A percentile compares a stretch with the other conserved stretches of the same genome.
Conservation (phyloP, 1,140 invertebrate genomes). For the Eupristina koningsbergeri region DNA sequence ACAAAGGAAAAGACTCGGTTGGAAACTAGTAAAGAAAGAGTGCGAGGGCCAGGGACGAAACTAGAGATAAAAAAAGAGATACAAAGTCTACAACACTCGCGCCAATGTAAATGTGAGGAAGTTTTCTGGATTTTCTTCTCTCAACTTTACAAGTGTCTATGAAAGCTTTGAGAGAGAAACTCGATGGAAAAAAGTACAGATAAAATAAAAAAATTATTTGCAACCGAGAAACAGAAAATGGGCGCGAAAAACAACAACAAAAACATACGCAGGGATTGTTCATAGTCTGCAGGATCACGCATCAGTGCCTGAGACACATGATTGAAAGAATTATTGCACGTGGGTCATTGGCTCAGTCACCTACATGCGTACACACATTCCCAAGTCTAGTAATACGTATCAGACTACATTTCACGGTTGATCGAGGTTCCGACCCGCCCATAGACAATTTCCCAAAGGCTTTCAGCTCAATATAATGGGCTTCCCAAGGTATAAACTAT, state of each 20-base stretch:
- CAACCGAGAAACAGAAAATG: not conserved
- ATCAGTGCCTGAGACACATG: slow-evolving; percentile 2
- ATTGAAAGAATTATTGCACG: not conserved
- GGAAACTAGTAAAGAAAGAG: not conserved
- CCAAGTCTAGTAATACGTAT: slow-evolving; percentile 60
- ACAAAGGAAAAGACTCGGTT: not conserved
- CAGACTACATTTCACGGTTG: slow-evolving; percentile 67
- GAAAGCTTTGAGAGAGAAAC: not conserved
- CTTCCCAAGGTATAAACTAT: slow-evolving; percentile 57
- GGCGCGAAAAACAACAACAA: not conserved
- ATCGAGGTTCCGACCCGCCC: slow-evolving; percentile 58
- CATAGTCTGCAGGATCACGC: not conserved
- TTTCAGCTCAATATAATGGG: slow-evolving; percentile 63
- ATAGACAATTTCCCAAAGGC: slow-evolving; percentile 68
- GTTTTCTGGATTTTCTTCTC: not conserved
- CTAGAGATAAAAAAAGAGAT: not conserved
- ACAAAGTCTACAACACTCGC: not conserved
- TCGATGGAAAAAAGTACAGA: not conserved
- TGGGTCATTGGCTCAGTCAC: not conserved
- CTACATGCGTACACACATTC: not conserved
- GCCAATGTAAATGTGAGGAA: not conserved
- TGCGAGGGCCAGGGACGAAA: no score
- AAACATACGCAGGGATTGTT: not conserved
- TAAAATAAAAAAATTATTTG: not conserved
- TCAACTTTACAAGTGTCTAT: slow-evolving; percentile 6